Evolutionary conservation across 2,797 vertebrate species (phyloP), one percentile per base, ranked within the genome.

Genomic region (Sphenodon punctatus): DNA sequence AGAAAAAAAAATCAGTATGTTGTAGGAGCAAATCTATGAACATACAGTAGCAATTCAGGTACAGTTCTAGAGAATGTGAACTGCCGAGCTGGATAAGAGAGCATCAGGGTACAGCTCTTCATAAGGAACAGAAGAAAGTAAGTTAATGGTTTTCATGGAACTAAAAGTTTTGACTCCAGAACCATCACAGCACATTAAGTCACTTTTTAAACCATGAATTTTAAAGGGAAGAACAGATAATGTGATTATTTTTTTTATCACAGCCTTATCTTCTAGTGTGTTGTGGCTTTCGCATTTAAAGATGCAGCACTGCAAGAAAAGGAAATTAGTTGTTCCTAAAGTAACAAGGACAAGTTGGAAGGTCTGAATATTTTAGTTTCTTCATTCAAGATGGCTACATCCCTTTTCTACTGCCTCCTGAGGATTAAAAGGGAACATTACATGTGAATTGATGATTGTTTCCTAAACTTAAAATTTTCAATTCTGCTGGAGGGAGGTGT

Each of bases 51-150:
- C 84, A 79, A 12, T 88, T 83, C 72, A 85, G 56, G 10, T 89
- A 64, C 45, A 90, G 85, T 89, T 94, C 71, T 66, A 67, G 76
- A 51, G 55, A 86, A 69, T 78, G 53, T 86, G 67, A 81, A 84
- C 69, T 85, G 68, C 56, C 89, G 69, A 86, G 51, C 23, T 78
- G 67, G 75, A 76, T 76, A 85, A 90, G 75, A 68, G 77, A 68
- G 65, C 82, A 88, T 80, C 78, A 69, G 91, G 75, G 67, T 46
- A 58, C 72, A 73, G 32, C n/a, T 89, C 86, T 85, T 74, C 53
- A 67, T n/a, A 71, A 83, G 32, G 19, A 85, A 36, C 27, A 36
- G 77, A 85, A 92, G 63, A 39, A 19, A 66, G 41, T 43, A 70
- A 2, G 2, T 84, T 23, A 87, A 56, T 3, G 25, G 20, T 82